phyloP scores from a whole-genome alignment of 2,113 vertebrate genomes.

The Cettia cetti region DNA sequence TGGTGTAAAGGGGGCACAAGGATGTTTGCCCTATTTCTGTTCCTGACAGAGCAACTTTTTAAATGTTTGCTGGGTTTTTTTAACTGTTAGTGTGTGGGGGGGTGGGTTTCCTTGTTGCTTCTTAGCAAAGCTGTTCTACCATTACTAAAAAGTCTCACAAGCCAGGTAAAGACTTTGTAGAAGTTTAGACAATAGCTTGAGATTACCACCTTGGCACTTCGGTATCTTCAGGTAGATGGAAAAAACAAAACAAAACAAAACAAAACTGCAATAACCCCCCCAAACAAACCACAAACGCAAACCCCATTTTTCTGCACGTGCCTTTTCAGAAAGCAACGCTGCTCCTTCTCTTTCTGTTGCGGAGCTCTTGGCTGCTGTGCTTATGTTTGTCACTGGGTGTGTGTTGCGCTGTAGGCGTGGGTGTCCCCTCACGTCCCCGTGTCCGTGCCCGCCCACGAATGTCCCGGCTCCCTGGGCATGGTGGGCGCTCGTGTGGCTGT shows the following conservation, averaged over 20 bases:
- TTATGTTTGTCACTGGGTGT: rapidly evolving
- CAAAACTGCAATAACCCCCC: too few species aligned
- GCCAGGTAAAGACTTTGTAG: background rate
- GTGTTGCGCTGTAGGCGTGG: rapidly evolving
- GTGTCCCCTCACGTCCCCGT: background rate
- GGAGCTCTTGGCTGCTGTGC: background rate
- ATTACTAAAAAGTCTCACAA: background rate
- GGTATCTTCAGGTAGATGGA: rapidly evolving
- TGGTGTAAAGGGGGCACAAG: background rate
- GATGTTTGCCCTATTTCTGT: background rate
- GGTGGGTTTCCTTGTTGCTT: background rate
- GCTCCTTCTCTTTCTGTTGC: rapidly evolving
- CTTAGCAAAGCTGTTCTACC: background rate
- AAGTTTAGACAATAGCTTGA: background rate
- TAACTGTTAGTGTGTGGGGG: background rate
- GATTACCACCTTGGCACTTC: background rate
- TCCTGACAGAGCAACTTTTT: background rate
- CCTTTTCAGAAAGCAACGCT: background rate
- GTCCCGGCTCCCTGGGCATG: rapidly evolving
- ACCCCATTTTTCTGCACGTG: background rate
- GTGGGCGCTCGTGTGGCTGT: background rate
- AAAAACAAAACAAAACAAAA: too few species aligned
- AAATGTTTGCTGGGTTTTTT: background rate
- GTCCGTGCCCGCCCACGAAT: rapidly evolving
- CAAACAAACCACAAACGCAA: background rate